phyloP scores from a whole-genome alignment of 2,113 vertebrate genomes.

The Hydrochoerus hydrochaeris region DNA sequence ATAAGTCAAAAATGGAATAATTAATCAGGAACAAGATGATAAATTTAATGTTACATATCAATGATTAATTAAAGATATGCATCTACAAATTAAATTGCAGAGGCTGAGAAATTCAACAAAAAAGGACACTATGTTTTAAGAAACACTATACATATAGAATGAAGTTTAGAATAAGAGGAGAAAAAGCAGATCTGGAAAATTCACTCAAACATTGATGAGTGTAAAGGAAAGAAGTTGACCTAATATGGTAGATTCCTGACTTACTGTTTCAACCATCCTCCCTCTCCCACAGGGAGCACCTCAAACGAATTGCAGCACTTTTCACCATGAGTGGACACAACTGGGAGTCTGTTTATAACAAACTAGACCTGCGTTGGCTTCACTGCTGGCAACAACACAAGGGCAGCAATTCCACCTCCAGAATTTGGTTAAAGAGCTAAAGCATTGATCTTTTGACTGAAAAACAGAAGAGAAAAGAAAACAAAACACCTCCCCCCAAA shows the following conservation, averaged over 20 bases:
- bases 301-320: not conserved
- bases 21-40: not conserved
- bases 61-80: not conserved
- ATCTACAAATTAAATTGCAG: not conserved
- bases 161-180: not conserved
- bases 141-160: not conserved
- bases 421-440: not conserved
- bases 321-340: not conserved
- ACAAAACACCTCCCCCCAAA: not conserved
- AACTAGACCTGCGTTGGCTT: not conserved
- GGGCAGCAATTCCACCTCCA: no score
- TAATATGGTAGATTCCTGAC: not conserved
- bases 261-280: not conserved
- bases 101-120: not conserved
- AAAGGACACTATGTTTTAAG: not conserved
- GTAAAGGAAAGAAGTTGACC: not conserved
- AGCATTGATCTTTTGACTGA: not conserved
- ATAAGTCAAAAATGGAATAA: not conserved
- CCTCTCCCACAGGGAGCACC: not conserved
- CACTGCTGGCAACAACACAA: not conserved
- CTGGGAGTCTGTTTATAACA: not conserved
- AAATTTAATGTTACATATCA: not conserved
- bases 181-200: not conserved
- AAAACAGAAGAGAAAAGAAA: not conserved
- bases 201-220: not conserved